A percentile compares a stretch with the other conserved stretches of the same genome.
phyloP scores from a whole-genome alignment of 2,888 invertebrate genomes.

The Caenorhabditis sinica region DNA sequence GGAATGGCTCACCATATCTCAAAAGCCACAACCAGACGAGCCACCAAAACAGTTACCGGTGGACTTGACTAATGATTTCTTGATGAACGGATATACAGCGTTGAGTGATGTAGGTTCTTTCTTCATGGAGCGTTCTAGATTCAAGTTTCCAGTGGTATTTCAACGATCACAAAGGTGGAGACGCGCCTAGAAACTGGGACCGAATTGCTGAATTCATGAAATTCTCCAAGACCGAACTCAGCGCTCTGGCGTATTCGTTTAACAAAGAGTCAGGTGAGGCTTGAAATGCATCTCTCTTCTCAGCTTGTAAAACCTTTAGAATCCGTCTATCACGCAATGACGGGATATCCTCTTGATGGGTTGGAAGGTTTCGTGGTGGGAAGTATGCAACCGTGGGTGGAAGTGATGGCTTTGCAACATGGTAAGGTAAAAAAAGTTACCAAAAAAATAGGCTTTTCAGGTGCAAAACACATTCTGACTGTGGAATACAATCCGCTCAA shows the following conservation, averaged over 20 bases:
- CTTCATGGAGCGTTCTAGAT: neutral
- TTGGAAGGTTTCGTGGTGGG: conserved; percentile 43
- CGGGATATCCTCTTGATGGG: neutral
- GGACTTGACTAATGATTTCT: neutral
- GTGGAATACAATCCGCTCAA: neutral
- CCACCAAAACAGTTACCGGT: conserved; percentile 21
- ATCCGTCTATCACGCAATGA: neutral
- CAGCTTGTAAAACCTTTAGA: neutral
- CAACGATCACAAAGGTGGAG: conserved; percentile 27
- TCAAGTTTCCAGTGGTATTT: conserved; percentile 7
- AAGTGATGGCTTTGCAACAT: conserved; percentile 43
- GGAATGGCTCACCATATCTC: conserved; percentile 23
- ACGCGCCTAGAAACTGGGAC: conserved; percentile 31
- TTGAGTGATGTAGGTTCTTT: neutral
- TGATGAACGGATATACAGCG: conserved; percentile 17
- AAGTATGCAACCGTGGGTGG: conserved; percentile 57
- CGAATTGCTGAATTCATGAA: conserved; percentile 12
- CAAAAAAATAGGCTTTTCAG: neutral
- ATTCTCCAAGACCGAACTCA: neutral
- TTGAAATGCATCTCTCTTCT: too few relatives aligned
- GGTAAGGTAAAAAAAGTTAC: conserved; percentile 7
- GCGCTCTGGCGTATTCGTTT: neutral
- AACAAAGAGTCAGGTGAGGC: neutral
- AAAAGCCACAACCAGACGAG: conserved; percentile 10
- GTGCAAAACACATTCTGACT: conserved; percentile 24